Evolutionary conservation across 2,797 vertebrate species (phyloP), one percentile per base, ranked within the genome.

Genomic region (Tragopan temminckii): DNA sequence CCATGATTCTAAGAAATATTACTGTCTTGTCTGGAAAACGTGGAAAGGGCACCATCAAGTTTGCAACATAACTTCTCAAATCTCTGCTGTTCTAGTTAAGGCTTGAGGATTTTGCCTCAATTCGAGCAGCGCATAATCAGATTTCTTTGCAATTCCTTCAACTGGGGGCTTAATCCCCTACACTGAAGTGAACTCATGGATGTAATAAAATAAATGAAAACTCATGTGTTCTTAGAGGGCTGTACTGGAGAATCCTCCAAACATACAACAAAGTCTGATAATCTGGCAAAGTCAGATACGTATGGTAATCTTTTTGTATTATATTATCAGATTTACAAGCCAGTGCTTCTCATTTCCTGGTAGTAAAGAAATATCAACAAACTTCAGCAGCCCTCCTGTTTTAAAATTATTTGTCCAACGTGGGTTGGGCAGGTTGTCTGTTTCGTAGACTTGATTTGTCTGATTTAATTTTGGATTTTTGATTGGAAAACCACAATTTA

Each of bases 131-230:
- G 38, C 35, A 20, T 88, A 76, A 92, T 92, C 69, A 88, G 59
- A 77, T 93, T 76, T 91, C 70, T 85, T 91, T 64, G 45, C 87
- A 92, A 55, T 88, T 85, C 61, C 5, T 75, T 82, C 36, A 38
- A 59, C 27, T 55, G 24, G 24, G 23, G 69, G 19, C 72, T 75
- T 94, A 90, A 81, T 87, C 40, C 50, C 29, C 36, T 79, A 14
- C n/a, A 29, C n/a, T 38, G 59, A 50, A 69, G 31, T 53, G 74
- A 88, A 92, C 45, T 89, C 42, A 61, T 64, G 76, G 13, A 9
- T 57, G 2, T 67, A 86, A 84, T 76, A 85, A 87, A 85, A 80
- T 78, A 88, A 80, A 88, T 50, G 13, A 94, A 82, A 92, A 64
- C 52, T 76, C 57, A 55, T 7, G 40, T 35, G 9, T 91, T 93